Base-by-base conservation (phyloP, 2,113 vertebrate species). In the Sula dactylatra region DNA sequence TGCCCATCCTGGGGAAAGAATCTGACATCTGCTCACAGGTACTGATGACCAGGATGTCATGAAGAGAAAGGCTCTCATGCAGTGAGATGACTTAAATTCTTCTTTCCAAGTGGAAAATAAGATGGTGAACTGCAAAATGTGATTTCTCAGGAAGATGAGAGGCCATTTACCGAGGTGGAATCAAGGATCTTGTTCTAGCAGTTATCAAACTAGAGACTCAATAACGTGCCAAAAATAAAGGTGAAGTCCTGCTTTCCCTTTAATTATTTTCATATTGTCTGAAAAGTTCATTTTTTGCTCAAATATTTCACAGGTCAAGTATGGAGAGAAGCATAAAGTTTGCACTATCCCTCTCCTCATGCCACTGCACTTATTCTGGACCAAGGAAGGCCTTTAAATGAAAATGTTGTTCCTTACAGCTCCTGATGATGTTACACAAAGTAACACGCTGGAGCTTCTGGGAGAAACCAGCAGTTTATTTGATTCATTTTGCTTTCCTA, bases 201-300 rank as follows among this genome's bases (percentile, higher is more conserved):
- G 54, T 58, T 86, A 69, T 45, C 36, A 77, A 85, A 66, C 32
- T 56, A 82, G 19, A 86, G 16, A 61, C 16, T 90, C 1, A 0
- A 36, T 64, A 78, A 78, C 15, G 25, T 18, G 13, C 20, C 52
- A 66, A 66, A 92, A 86, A 78, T 24, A 70, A 86, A 62, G 16
- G 22, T 52, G 26, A 91, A 91, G 32, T 58, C 21, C 29, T 55
- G 7, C 8, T 40, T 94, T 84, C 21, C 20, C 17, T 52, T 40
- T 66, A 64, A 16, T 73, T 73, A 40, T 74, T 94, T 90, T 90
- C 32, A 50, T 40, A 74, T 11, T 70, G 45, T 17, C 76, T 71
- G 80, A n/a, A 88, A 88, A 86, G 50, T 29, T 69, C 3, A 62
- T 86, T 95, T 88, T 91, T 84, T 40, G n/a, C 9, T 71, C 64